Evolutionary conservation across 2,113 vertebrate species (phyloP).

Genomic region (Microtus oregoni): DNA sequence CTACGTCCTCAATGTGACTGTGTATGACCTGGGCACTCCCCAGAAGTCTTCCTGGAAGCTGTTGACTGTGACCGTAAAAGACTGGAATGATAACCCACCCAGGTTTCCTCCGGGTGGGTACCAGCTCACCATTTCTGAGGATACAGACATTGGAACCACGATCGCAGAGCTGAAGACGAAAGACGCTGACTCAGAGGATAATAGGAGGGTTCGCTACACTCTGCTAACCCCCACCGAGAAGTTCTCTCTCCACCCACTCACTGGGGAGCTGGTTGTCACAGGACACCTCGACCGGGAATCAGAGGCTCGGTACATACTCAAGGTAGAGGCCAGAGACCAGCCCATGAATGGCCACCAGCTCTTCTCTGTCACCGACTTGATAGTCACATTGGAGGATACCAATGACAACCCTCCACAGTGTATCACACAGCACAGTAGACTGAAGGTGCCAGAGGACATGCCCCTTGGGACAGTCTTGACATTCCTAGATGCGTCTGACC

Average conservation of each 20-base stretch:
- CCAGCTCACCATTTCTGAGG: conserved; percentile 90
- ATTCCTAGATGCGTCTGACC: conserved; percentile 94
- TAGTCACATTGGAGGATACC: conserved; percentile 92
- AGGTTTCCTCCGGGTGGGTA: conserved; percentile 92
- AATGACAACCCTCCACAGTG: conserved; percentile 97
- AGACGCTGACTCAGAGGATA: conserved; percentile 91
- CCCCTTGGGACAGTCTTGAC: conserved; percentile 91
- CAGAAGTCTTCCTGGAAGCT: conserved; percentile 95
- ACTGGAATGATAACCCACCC: conserved; percentile 95
- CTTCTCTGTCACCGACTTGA: conserved; percentile 89
- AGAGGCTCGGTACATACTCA: conserved; percentile 89
- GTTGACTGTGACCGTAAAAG: conserved; percentile 93
- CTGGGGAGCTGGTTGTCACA: conserved; percentile 91
- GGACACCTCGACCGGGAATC: conserved; percentile 92
- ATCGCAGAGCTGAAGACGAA: conserved; percentile 89
- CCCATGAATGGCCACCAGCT: conserved; percentile 88
- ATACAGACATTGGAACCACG: conserved; percentile 88
- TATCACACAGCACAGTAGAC: conserved; percentile 87
- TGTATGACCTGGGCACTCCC: conserved; percentile 94
- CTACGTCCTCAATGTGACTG: conserved; percentile 96
- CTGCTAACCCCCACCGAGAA: conserved; percentile 90
- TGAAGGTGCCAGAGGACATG: conserved; percentile 94
- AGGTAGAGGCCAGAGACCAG: conserved; percentile 94
- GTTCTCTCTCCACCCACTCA: conserved; percentile 92
- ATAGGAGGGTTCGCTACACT: conserved; percentile 90